Evolutionary conservation across 1,140 invertebrate genomes (phyloP).

Genomic region (Drosophila guanche): DNA sequence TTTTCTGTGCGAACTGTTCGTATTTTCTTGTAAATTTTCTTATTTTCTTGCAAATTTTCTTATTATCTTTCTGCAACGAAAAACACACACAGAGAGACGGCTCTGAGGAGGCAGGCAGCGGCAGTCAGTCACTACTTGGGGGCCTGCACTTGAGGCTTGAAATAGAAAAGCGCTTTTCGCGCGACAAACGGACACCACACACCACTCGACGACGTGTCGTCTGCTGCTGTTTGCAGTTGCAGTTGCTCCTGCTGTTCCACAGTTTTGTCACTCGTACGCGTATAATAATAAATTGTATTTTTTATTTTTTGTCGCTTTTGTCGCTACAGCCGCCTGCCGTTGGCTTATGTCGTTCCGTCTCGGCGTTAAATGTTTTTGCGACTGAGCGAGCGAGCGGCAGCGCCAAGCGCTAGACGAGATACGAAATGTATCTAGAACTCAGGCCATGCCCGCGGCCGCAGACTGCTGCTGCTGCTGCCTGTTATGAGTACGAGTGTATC

Average conservation of each 20-base stretch:
- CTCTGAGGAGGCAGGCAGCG: no score
- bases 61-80: conserved; percentile 44
- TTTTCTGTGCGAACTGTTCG: background rate
- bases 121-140: conserved; percentile 12
- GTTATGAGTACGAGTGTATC: background rate
- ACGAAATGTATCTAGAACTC: conserved; percentile 81
- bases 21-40: conserved; percentile 37
- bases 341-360: conserved; percentile 56
- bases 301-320: conserved; percentile 11
- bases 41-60: conserved; percentile 54
- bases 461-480: conserved; percentile 2
- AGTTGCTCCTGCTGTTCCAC: background rate
- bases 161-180: conserved; percentile 78
- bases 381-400: conserved; percentile 58
- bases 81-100: no score
- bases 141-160: conserved; percentile 75
- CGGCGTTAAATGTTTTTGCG: conserved; percentile 77
- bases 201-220: conserved; percentile 40
- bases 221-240: conserved; percentile 9
- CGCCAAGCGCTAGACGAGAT: conserved; percentile 52
- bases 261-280: conserved; percentile 28
- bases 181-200: conserved; percentile 54
- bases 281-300: conserved; percentile 17
- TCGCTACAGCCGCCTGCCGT: no score
- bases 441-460: conserved; percentile 6